Evolutionary conservation across 1,140 invertebrate species (phyloP).

Genomic region (Heliothis virescens): DNA sequence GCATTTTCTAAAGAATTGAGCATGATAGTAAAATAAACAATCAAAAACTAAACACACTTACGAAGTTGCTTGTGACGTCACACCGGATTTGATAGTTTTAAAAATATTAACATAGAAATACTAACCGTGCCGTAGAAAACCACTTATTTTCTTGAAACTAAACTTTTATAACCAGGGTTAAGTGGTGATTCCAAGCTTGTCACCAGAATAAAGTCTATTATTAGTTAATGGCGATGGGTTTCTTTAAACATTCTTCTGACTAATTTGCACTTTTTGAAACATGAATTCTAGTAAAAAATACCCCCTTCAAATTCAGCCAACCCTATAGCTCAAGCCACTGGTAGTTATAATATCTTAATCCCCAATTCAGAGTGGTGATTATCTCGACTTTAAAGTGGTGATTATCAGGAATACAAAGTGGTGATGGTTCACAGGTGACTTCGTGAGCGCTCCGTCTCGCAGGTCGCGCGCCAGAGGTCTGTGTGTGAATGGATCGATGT

Average conservation of each 20-base stretch:
- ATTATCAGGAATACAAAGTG: neutral
- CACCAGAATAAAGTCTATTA: neutral
- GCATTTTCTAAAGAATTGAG: conserved; percentile 43
- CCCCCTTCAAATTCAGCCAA: neutral
- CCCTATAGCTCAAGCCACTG: neutral
- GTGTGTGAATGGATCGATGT: conserved; percentile 84
- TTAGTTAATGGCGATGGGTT: neutral
- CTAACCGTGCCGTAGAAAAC: conserved; percentile 60
- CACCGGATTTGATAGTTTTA: conserved; percentile 54
- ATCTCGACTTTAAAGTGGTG: conserved; percentile 19
- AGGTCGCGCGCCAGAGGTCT: conserved; percentile 78
- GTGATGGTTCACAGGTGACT: conserved; percentile 80
- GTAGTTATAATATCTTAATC: neutral
- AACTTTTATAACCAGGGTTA: neutral
- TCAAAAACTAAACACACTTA: conserved; percentile 73
- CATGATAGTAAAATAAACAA: conserved; percentile 62
- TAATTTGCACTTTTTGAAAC: neutral
- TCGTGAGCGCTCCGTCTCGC: conserved; percentile 80
- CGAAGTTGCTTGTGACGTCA: conserved; percentile 80
- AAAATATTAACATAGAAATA: conserved; percentile 64
- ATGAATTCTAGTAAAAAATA: neutral
- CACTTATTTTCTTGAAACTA: neutral
- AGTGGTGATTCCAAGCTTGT: neutral
- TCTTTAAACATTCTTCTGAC: neutral
- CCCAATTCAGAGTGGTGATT: conserved; percentile 12